Percentiles rank a stretch among this genome's conserved stretches.
Evolutionary conservation across 2,113 vertebrate species (phyloP).

Genomic region (Anarhynchus alexandrinus): DNA sequence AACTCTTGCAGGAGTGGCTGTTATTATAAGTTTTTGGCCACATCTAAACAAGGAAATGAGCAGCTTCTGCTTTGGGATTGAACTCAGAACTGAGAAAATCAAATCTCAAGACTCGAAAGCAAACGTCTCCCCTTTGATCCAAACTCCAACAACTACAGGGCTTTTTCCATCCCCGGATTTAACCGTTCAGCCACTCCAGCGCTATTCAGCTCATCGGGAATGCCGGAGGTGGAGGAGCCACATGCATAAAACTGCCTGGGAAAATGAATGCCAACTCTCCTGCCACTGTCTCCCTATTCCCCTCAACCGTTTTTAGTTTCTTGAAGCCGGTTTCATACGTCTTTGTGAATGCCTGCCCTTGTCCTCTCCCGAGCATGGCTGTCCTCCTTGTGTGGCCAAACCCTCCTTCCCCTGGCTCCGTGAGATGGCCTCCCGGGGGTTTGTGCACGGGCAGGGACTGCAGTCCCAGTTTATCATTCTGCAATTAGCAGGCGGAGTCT

Average conservation of each 20-base stretch:
- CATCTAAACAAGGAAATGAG: not conserved
- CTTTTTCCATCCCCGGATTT: not conserved
- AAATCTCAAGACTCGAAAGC: not conserved
- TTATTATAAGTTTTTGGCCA: not conserved
- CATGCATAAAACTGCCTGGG: not conserved
- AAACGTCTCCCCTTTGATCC: not conserved
- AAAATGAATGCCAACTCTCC: not conserved
- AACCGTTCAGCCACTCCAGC: not conserved
- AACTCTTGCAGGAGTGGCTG: not conserved
- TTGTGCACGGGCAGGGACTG: not conserved
- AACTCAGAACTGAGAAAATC: not conserved
- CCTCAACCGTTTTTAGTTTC: not conserved
- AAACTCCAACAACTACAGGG: not conserved
- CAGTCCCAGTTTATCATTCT: not conserved
- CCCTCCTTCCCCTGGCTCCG: not conserved
- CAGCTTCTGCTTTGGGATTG: not conserved
- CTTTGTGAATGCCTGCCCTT: not conserved
- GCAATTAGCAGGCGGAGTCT: not conserved
- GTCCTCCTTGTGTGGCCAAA: not conserved
- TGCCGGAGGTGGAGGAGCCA: not conserved
- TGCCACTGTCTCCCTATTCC: not conserved
- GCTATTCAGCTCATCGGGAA: not conserved
- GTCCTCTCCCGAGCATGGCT: not conserved
- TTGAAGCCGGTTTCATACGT: rapidly evolving
- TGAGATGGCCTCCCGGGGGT: not conserved